Evolutionary conservation across 2,888 invertebrate genomes (phyloP).

Genomic region (Dorcus parallelipipedus): DNA sequence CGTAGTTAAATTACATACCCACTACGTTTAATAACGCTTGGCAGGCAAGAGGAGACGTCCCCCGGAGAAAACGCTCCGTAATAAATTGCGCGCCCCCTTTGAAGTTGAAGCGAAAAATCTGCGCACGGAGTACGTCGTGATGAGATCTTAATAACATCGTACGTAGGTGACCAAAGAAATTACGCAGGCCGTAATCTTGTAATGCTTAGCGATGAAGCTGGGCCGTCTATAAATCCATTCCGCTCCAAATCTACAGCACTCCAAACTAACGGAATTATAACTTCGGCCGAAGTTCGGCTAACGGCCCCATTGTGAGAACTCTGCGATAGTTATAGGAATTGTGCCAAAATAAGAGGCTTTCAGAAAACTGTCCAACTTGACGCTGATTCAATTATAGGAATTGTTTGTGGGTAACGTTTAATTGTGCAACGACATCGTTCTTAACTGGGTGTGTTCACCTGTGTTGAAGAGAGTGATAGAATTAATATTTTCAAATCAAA

Average conservation of each 20-base stretch:
- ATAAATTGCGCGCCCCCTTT: no score
- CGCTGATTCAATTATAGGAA: constrained; percentile 14
- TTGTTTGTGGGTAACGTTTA: constrained; percentile 10
- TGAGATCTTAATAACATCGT: no score
- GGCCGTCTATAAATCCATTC: constrained; percentile 15
- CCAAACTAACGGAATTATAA: constrained; percentile 16
- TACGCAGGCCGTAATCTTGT: no score
- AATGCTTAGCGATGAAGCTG: not conserved
- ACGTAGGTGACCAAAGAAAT: no score
- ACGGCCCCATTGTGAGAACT: constrained; percentile 4
- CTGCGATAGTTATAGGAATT: not conserved
- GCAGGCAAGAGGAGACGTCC: no score
- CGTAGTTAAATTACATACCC: no score
- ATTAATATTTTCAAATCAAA: no score
- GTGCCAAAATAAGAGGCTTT: constrained; percentile 9
- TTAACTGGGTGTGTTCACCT: constrained; percentile 1
- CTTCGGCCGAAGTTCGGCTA: constrained; percentile 15
- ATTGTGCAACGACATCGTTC: constrained; percentile 13
- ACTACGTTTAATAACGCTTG: no score
- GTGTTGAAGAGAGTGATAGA: no score
- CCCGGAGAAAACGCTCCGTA: no score
- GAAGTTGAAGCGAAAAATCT: no score
- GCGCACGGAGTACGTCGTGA: no score
- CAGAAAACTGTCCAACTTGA: constrained; percentile 9
- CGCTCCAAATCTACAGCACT: constrained; percentile 14